Evolutionary conservation across 2,888 invertebrate species (phyloP).

Genomic region (Drosophila macrospina): DNA sequence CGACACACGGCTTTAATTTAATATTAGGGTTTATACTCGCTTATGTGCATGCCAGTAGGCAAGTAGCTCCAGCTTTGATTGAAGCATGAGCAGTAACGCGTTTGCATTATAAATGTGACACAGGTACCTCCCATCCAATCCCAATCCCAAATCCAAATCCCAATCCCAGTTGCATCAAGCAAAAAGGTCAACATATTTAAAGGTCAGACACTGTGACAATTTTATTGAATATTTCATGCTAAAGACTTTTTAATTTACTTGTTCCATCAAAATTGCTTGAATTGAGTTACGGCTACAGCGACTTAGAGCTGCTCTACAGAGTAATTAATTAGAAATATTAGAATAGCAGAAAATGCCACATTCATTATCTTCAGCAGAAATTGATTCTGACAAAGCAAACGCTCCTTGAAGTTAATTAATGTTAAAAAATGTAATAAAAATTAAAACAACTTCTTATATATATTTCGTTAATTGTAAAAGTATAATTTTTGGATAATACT

Average conservation of each 20-base stretch:
- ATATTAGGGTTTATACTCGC: conserved; percentile 16
- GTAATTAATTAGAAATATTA: too few species aligned
- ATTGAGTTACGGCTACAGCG: neutral
- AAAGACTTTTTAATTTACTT: conserved; percentile 61
- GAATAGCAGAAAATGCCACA: too few species aligned
- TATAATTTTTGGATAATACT: too few species aligned
- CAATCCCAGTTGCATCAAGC: neutral
- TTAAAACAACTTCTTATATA: too few species aligned
- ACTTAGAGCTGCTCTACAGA: conserved; percentile 39
- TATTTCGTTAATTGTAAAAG: too few species aligned
- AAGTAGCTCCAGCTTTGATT: conserved; percentile 21
- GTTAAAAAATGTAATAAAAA: too few species aligned
- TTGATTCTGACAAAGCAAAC: too few species aligned
- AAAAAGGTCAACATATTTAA: conserved; percentile 27
- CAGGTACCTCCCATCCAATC: conserved; percentile 5
- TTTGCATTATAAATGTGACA: conserved; percentile 56
- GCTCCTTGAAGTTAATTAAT: too few species aligned
- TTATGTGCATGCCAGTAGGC: neutral
- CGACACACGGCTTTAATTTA: conserved; percentile 20
- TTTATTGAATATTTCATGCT: conserved; percentile 66
- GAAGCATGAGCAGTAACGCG: conserved; percentile 10
- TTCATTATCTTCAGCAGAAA: too few species aligned
- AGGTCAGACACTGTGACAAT: conserved; percentile 48
- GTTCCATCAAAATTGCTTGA: too few species aligned
- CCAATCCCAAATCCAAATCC: neutral